phyloP scores from a whole-genome alignment of 1,140 invertebrate genomes.

The Palaemon carinicauda region DNA sequence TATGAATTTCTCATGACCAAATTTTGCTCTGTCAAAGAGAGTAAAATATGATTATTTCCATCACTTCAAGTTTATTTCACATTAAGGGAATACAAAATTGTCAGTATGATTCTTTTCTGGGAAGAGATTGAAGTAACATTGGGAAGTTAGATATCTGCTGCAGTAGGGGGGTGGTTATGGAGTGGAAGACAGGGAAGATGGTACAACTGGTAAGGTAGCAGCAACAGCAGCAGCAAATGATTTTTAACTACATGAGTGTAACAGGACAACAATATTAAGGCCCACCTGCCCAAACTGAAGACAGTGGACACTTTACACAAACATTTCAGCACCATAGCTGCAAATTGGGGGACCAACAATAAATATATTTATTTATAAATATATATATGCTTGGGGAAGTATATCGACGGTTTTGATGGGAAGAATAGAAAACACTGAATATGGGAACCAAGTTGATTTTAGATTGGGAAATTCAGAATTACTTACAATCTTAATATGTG shows the following conservation, averaged over 20 bases:
- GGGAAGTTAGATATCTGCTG: not conserved
- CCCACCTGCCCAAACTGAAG: not conserved
- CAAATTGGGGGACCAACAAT: not conserved
- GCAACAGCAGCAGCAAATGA: not conserved
- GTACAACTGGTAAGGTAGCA: not conserved
- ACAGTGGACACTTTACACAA: not conserved
- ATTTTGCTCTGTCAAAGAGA: no score
- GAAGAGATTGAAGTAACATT: not conserved
- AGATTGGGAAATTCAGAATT: constrained; percentile 33
- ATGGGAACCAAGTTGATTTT: not conserved
- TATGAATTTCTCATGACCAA: no score
- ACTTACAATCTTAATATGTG: constrained; percentile 56
- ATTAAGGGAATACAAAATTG: no score
- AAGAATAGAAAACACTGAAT: not conserved
- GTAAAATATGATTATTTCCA: no score
- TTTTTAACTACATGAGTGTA: not conserved
- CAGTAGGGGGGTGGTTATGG: not conserved
- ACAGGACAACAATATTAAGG: not conserved
- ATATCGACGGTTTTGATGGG: not conserved
- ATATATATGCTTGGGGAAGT: not conserved
- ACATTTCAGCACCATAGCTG: not conserved
- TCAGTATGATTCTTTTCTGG: no score
- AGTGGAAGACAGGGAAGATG: no score
- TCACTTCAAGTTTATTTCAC: no score
- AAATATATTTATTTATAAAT: constrained; percentile 2